These are phyloP conservation scores for Dorcus hopei DNA, from an alignment of 2,888 invertebrate genomes.

Conservation along the genomic window DNA sequence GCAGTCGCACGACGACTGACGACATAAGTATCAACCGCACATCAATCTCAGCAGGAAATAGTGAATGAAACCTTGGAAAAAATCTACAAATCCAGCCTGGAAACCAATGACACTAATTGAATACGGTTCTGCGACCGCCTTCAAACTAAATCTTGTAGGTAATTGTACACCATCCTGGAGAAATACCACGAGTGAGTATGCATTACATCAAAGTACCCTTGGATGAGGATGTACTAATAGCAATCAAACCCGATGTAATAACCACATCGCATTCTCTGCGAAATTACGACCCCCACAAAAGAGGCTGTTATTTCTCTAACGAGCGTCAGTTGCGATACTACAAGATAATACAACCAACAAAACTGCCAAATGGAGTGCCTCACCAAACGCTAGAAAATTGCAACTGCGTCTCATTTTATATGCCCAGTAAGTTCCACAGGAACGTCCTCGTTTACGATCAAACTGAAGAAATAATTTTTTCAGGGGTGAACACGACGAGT, in stretches of 20 bases:
- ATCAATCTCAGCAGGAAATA: too few species aligned
- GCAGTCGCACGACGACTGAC: too few species aligned
- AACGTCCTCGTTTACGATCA: conserved; percentile 1
- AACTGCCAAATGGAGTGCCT: conserved; percentile 73
- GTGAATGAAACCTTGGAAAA: too few species aligned
- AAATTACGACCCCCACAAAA: conserved; percentile 61
- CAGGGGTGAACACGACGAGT: too few species aligned
- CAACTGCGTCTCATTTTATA: conserved; percentile 68
- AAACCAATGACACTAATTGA: too few species aligned
- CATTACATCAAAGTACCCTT: conserved; percentile 70
- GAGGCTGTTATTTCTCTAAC: conserved; percentile 66
- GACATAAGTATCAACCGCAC: too few species aligned
- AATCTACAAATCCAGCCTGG: too few species aligned
- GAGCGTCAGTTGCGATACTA: conserved; percentile 64
- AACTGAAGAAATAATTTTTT: not conserved
- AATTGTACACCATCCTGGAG: conserved; percentile 66
- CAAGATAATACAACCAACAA: conserved; percentile 67
- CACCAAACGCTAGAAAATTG: conserved; percentile 63
- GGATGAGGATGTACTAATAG: conserved; percentile 67
- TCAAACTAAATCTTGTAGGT: conserved; percentile 46
- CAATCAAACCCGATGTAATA: conserved; percentile 73
- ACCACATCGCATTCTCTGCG: conserved; percentile 65
- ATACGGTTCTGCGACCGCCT: too few species aligned
- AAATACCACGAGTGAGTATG: conserved; percentile 63
- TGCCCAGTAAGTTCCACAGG: conserved; percentile 55